A percentile compares a stretch with the other conserved stretches of the same genome.
phyloP scores from a whole-genome alignment of 2,888 invertebrate genomes.

The Perithous albicinctus region DNA sequence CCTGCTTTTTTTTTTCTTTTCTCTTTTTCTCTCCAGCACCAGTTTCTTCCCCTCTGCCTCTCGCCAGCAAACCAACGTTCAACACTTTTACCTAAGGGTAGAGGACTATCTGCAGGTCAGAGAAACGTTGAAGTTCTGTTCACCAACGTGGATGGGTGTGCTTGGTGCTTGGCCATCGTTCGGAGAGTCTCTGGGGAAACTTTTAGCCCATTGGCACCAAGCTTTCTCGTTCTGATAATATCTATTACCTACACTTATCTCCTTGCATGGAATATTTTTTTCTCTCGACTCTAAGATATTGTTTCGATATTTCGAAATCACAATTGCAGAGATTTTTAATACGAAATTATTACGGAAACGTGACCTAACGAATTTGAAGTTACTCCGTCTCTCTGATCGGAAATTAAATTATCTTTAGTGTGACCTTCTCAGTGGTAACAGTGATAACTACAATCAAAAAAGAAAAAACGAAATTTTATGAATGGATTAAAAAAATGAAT shows the following conservation, averaged over 20 bases:
- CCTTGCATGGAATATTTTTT: too few relatives aligned
- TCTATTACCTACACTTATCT: neutral
- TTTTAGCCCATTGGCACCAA: constrained; percentile 67
- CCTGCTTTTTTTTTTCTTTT: constrained; percentile 46
- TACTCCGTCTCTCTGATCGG: too few relatives aligned
- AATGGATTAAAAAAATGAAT: too few relatives aligned
- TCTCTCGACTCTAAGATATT: too few relatives aligned
- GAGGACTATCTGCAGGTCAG: constrained; percentile 57
- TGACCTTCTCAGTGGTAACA: too few relatives aligned
- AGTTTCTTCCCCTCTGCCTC: neutral
- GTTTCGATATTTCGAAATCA: neutral
- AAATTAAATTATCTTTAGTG: too few relatives aligned
- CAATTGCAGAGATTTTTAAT: neutral
- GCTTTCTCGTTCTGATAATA: constrained; percentile 42
- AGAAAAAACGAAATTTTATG: too few relatives aligned
- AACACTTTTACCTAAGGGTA: constrained; percentile 14
- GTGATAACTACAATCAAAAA: too few relatives aligned
- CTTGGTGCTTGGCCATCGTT: constrained; percentile 4
- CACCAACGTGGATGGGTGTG: neutral
- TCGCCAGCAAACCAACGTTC: too few relatives aligned
- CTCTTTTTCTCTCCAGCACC: constrained; percentile 18
- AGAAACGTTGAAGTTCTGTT: constrained; percentile 61
- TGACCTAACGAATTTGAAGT: too few relatives aligned
- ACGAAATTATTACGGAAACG: too few relatives aligned
- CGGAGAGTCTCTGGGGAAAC: constrained; percentile 50